Conservation (phyloP, 2,888 invertebrate genomes). For the Limulus polyphemus region DNA sequence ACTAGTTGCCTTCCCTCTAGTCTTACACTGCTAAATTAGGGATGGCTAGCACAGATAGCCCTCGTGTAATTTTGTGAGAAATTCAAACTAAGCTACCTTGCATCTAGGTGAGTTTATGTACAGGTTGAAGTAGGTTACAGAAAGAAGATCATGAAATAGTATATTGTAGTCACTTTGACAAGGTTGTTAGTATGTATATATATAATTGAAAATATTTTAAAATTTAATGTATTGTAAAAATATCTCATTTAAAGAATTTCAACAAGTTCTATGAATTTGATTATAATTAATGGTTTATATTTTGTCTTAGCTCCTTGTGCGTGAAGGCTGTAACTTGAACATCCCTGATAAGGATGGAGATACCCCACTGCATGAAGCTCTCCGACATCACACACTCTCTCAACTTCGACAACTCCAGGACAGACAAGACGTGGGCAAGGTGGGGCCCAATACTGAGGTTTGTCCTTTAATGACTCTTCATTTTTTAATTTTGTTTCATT, state of each 20-base stretch:
- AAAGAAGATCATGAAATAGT: not conserved
- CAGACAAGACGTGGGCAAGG: slow-evolving; percentile 54
- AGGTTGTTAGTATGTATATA: no score
- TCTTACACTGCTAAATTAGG: no score
- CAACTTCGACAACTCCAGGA: slow-evolving; percentile 90
- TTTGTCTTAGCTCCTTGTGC: slow-evolving; percentile 59
- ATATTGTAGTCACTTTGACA: not conserved
- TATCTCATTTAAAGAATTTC: no score
- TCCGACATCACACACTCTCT: slow-evolving; percentile 89
- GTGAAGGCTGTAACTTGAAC: slow-evolving; percentile 85
- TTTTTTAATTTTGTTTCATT: no score
- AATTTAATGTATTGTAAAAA: no score
- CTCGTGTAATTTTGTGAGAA: no score
- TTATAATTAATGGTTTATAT: not conserved
- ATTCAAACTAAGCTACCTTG: no score
- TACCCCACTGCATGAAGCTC: slow-evolving; percentile 67
- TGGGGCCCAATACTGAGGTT: not conserved
- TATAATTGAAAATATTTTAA: not conserved
- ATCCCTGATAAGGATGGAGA: slow-evolving; percentile 96
- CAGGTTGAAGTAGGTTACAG: no score
- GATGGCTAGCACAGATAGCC: no score
- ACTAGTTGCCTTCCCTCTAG: no score
- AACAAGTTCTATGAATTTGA: not conserved
- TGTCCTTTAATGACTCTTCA: no score
- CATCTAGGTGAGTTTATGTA: no score